A percentile compares a stretch with the other conserved stretches of the same genome.
Conservation (phyloP, 64 coral and sea anemone genomes). For the Montipora sp. region DNA sequence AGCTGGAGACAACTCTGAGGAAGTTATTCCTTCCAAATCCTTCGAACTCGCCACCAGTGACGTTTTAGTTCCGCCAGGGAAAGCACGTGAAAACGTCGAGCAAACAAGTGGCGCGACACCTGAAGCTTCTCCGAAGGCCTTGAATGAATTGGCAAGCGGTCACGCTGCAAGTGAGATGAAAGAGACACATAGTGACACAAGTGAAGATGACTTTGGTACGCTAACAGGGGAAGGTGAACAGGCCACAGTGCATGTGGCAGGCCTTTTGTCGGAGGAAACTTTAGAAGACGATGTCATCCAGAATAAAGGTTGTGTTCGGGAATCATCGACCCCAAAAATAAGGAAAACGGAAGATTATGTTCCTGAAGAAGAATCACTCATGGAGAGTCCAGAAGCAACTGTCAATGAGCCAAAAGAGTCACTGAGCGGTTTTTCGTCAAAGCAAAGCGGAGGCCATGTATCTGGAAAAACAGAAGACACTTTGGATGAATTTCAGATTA, state of each 20-base stretch:
- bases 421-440: neutral
- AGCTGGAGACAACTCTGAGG: neutral
- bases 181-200: neutral
- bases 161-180: neutral
- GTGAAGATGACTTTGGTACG: neutral
- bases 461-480: neutral
- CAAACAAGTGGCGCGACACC: neutral
- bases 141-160: neutral
- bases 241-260: no score
- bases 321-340: neutral
- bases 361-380: neutral
- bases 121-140: neutral
- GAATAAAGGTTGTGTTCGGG: neutral
- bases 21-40: neutral
- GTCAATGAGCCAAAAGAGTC: neutral
- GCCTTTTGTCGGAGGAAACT: neutral
- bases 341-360: neutral
- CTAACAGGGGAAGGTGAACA: neutral
- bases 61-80: neutral
- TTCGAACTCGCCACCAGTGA: neutral
- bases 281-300: neutral
- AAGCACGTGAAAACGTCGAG: neutral
- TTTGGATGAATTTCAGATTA: neutral
- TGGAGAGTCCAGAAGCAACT: neutral
- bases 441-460: neutral